These are phyloP conservation scores for Toxonevra muliebris DNA, from an alignment of 2,888 invertebrate species.

Conservation along the genomic window DNA sequence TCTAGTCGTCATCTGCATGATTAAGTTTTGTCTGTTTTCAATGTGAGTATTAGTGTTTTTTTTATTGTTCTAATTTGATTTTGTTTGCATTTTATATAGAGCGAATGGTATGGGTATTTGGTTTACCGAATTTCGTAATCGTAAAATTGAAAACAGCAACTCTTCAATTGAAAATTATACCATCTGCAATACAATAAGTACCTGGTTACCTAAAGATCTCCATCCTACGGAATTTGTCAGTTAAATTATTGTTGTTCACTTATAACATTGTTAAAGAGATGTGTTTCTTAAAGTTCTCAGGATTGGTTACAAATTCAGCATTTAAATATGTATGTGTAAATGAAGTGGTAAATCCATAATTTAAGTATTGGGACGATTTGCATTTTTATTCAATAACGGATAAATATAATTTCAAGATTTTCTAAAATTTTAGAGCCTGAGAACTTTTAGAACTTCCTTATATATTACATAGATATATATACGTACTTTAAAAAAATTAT, in stretches of 20 bases:
- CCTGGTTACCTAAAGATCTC: conserved; percentile 5
- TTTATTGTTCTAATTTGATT: not conserved
- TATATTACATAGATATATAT: not conserved
- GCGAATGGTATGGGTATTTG: conserved; percentile 49
- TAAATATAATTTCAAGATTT: not conserved
- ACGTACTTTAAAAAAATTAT: no score
- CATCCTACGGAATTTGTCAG: not conserved
- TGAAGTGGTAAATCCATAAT: no score
- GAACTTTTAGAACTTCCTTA: no score
- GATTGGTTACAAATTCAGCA: no score
- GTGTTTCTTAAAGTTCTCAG: no score
- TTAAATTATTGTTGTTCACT: not conserved
- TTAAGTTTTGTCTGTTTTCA: conserved; percentile 46
- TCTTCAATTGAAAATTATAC: not conserved
- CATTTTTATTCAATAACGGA: no score
- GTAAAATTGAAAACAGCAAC: conserved; percentile 31
- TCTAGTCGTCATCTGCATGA: conserved; percentile 41
- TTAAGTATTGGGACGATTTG: no score
- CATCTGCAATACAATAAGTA: not conserved
- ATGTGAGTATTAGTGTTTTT: conserved; percentile 39
- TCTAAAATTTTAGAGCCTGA: no score
- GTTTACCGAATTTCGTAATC: conserved; percentile 47
- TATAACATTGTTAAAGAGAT: no score
- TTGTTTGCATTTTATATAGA: conserved; percentile 28
- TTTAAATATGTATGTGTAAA: no score